These are phyloP conservation scores for Sebastiscus albofasciatus DNA, from an alignment of 2,797 vertebrate genomes.

Conservation along the genomic window DNA sequence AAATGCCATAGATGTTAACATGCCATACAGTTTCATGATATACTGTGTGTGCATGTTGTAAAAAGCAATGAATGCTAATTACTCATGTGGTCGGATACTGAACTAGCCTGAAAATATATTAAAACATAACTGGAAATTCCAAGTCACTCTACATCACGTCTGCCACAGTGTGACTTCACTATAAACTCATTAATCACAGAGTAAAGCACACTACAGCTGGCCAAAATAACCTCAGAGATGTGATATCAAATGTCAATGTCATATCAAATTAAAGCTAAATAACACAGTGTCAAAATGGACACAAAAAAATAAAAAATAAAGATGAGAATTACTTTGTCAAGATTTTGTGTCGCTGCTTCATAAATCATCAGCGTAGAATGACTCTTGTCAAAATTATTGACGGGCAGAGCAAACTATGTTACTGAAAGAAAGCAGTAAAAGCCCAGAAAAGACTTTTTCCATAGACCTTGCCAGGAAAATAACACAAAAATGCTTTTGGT, in stretches of 20 bases:
- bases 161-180: constrained; percentile 44
- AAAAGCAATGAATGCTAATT: constrained; percentile 28
- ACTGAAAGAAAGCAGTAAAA: constrained; percentile 21
- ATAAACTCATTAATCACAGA: constrained; percentile 39
- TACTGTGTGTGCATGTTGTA: constrained; percentile 10
- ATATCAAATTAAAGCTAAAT: not conserved
- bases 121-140: constrained; percentile 38
- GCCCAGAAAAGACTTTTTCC: constrained; percentile 54
- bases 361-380: constrained; percentile 12
- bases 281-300: not conserved
- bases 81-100: not conserved
- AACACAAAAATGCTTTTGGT: constrained; percentile 63
- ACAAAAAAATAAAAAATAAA: not conserved
- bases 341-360: constrained; percentile 12
- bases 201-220: not conserved
- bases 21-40: constrained; percentile 5
- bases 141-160: constrained; percentile 40
- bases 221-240: not conserved
- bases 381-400: constrained; percentile 33
- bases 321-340: not conserved
- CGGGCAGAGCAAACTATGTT: constrained; percentile 15
- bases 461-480: constrained; percentile 64
- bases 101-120: constrained; percentile 21
- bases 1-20: constrained; percentile 15
- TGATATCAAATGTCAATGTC: constrained; percentile 16